phyloP scores from a whole-genome alignment of 2,113 vertebrate genomes.

The Larimichthys polyactis region DNA sequence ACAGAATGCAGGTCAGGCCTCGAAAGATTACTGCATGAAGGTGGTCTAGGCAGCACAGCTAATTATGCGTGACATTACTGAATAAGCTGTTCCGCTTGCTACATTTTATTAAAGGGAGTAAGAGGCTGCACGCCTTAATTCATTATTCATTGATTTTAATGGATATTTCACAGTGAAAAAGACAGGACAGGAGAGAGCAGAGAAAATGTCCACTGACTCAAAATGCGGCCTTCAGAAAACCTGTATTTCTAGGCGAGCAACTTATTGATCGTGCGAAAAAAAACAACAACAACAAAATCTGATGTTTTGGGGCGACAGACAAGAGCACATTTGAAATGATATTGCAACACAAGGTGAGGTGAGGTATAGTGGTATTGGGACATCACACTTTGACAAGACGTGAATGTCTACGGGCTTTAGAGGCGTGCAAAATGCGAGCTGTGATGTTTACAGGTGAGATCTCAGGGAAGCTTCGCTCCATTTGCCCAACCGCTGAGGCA shows the following conservation, averaged over 20 bases:
- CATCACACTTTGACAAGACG: conserved; percentile 25
- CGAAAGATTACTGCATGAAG: conserved; percentile 71
- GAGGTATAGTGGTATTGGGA: conserved; percentile 11
- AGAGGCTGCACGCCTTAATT: conserved; percentile 70
- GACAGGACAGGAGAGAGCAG: conserved; percentile 32
- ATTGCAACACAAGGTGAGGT: neutral
- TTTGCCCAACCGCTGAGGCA: conserved; percentile 44
- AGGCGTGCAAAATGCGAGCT: conserved; percentile 27
- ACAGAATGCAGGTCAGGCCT: conserved; percentile 68
- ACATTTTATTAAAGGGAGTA: conserved; percentile 79
- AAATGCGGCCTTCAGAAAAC: conserved; percentile 31
- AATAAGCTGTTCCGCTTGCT: conserved; percentile 79
- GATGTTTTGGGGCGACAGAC: neutral
- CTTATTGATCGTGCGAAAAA: conserved; percentile 37
- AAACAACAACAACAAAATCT: neutral
- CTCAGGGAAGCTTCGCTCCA: conserved; percentile 51
- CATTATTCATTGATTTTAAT: conserved; percentile 77
- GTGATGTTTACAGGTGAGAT: conserved; percentile 49
- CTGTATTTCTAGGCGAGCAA: conserved; percentile 35
- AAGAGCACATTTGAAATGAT: conserved; percentile 12
- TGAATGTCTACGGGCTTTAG: conserved; percentile 36
- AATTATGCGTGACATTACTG: conserved; percentile 78
- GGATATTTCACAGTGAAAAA: conserved; percentile 61
- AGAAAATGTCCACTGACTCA: conserved; percentile 14
- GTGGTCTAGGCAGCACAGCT: conserved; percentile 72